These are phyloP conservation scores for Antechinus stuartii DNA, from an alignment of 2,113 vertebrate species.

Conservation along the genomic window DNA sequence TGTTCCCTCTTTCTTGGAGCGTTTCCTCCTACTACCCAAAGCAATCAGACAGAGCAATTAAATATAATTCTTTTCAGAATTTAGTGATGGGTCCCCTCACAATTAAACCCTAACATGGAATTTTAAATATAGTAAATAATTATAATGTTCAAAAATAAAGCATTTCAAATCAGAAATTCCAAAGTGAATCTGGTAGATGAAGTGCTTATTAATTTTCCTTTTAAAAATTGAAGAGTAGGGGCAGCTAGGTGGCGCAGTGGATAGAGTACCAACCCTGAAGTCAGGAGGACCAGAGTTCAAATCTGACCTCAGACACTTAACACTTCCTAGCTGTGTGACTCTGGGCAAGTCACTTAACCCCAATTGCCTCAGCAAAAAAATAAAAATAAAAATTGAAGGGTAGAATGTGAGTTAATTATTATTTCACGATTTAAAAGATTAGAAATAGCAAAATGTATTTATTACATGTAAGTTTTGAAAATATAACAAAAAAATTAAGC, in stretches of 20 bases:
- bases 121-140: slow-evolving; percentile 28
- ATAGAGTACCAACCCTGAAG: too few relatives aligned
- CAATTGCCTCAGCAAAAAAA: too few relatives aligned
- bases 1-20: slow-evolving; percentile 1
- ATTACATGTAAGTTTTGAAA: not conserved
- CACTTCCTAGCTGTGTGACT: too few relatives aligned
- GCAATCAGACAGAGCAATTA: not conserved
- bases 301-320: too few relatives aligned
- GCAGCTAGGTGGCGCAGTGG: too few relatives aligned
- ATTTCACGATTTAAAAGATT: slow-evolving; percentile 37
- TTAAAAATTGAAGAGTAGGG: slow-evolving; percentile 10
- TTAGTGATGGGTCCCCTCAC: not conserved
- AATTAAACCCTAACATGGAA: not conserved
- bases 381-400: not conserved
- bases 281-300: too few relatives aligned
- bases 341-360: too few relatives aligned
- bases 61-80: slow-evolving; percentile 20
- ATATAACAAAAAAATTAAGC: not conserved
- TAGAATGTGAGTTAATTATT: not conserved
- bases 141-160: slow-evolving; percentile 3
- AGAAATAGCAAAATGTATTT: slow-evolving; percentile 12
- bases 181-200: not conserved
- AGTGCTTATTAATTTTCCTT: slow-evolving; percentile 7
- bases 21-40: not conserved
- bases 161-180: slow-evolving; percentile 32